A percentile compares a stretch with the other conserved stretches of the same genome.
Conservation (phyloP, 2,888 invertebrate species). For the Polyommatus icarus region DNA sequence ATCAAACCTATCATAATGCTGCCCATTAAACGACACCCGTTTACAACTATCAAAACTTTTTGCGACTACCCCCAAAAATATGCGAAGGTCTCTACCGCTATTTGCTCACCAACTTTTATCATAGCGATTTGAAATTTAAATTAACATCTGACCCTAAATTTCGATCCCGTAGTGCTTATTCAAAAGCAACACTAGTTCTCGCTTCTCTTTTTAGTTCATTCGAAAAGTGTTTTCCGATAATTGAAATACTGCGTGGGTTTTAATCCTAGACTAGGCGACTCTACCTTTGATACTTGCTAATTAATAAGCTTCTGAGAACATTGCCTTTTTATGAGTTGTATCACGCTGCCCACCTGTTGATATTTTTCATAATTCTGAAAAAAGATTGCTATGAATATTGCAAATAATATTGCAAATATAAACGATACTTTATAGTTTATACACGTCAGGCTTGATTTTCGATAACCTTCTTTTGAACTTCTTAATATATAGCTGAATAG, state of each 20-base stretch:
- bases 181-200: constrained; percentile 1
- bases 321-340: not conserved
- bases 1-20: not conserved
- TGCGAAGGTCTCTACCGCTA: constrained; percentile 1
- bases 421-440: too few relatives aligned
- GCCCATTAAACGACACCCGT: not conserved
- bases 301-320: constrained; percentile 8
- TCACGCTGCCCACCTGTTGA: not conserved
- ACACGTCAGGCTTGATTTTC: too few relatives aligned
- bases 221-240: constrained; percentile 29
- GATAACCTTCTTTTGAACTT: too few relatives aligned
- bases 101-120: not conserved
- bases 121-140: constrained; percentile 2
- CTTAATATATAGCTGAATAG: too few relatives aligned
- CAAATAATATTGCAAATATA: too few relatives aligned
- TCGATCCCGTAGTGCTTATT: not conserved
- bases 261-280: not conserved
- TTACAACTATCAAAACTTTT: constrained; percentile 6
- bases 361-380: not conserved
- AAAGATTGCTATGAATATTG: too few relatives aligned
- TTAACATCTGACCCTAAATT: not conserved
- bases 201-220: constrained; percentile 4
- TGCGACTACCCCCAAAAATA: not conserved
- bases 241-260: constrained; percentile 27
- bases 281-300: constrained; percentile 14